phyloP scores from a whole-genome alignment of 2,113 vertebrate species.

The Donacobius atricapilla region DNA sequence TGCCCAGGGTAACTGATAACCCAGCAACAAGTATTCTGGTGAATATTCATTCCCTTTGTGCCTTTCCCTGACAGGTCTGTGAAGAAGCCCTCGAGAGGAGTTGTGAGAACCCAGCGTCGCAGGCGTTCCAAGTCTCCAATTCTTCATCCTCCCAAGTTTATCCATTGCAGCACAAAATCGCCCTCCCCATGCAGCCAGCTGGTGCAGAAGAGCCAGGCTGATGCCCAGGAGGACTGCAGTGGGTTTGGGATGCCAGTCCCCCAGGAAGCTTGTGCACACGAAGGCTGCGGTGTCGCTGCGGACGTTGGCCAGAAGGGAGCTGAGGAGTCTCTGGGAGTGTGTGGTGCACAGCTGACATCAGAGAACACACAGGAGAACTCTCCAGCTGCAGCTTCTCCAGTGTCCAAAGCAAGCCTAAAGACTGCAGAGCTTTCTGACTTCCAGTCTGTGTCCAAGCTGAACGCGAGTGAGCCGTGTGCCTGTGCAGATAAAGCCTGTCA shows the following conservation, averaged over 20 bases:
- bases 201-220: conserved; percentile 79
- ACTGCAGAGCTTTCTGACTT: conserved; percentile 81
- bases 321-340: conserved; percentile 18
- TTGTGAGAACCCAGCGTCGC: conserved; percentile 83
- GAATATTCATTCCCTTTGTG: neutral
- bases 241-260: conserved; percentile 49
- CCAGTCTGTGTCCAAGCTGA: conserved; percentile 79
- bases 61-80: conserved; percentile 73
- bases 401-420: conserved; percentile 47
- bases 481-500: conserved; percentile 74
- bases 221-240: conserved; percentile 59
- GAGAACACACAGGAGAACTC: conserved; percentile 42
- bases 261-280: conserved; percentile 62
- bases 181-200: conserved; percentile 71
- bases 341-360: neutral
- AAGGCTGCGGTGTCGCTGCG: conserved; percentile 60
- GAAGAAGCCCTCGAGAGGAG: conserved; percentile 86
- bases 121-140: conserved; percentile 94
- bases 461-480: conserved; percentile 43
- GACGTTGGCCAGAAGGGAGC: conserved; percentile 57
- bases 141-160: conserved; percentile 92
- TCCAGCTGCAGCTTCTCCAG: conserved; percentile 22
- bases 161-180: conserved; percentile 83
- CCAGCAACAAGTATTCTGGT: neutral
- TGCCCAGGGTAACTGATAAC: neutral